Conservation (phyloP, 1,140 invertebrate genomes). For the Halictus rubicundus region DNA sequence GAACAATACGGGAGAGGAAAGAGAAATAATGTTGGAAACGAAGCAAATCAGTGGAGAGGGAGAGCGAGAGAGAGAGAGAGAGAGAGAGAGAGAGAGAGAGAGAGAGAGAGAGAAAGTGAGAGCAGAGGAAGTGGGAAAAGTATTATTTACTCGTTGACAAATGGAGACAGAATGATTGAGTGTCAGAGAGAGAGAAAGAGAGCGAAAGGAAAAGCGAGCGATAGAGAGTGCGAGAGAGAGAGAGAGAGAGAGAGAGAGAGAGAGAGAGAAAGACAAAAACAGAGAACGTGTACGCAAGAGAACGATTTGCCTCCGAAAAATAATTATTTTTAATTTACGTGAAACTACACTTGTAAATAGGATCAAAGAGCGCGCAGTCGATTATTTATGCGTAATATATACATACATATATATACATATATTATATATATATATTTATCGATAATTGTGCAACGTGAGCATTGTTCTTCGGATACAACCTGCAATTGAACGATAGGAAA, state of each 20-base stretch:
- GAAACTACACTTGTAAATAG: conserved; percentile 73
- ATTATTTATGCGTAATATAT: conserved; percentile 77
- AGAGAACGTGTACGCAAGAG: background rate
- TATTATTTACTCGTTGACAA: conserved; percentile 32
- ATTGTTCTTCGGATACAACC: conserved; percentile 77
- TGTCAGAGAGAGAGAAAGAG: background rate
- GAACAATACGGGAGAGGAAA: conserved; percentile 18
- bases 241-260: background rate
- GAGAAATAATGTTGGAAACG: background rate
- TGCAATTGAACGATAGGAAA: conserved; percentile 58
- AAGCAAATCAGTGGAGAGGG: background rate
- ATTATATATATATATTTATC: conserved; percentile 72
- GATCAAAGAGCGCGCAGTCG: conserved; percentile 73
- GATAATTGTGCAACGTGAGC: conserved; percentile 74
- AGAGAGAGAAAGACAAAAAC: background rate
- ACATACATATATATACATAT: conserved; percentile 61
- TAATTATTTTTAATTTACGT: conserved; percentile 76
- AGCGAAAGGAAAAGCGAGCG: background rate
- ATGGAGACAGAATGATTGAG: background rate
- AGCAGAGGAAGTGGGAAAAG: conserved; percentile 1
- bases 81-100: background rate
- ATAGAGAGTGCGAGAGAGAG: background rate
- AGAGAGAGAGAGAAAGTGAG: background rate
- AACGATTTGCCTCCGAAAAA: conserved; percentile 48
- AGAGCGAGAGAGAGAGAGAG: background rate